Conservation (phyloP, 2,113 vertebrate species). For the Macroglossus sobrinus region DNA sequence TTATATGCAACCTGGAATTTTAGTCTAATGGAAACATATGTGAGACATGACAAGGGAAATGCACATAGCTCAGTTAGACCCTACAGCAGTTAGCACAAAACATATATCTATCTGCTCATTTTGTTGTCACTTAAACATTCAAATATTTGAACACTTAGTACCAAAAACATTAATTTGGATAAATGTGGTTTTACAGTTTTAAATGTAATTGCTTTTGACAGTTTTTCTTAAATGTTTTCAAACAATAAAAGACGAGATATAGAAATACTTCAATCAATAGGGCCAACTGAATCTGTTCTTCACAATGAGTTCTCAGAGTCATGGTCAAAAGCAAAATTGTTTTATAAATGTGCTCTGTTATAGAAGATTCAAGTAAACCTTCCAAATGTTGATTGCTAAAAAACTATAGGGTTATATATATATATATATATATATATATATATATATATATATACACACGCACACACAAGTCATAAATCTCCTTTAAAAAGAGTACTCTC, state of each 20-base stretch:
- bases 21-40: constrained; percentile 60
- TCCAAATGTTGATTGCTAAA: background rate
- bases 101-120: constrained; percentile 40
- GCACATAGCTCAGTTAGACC: background rate
- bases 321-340: background rate
- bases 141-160: constrained; percentile 40
- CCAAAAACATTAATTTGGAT: background rate
- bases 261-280: background rate
- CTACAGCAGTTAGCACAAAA: background rate
- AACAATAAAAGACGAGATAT: background rate
- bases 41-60: constrained; percentile 47
- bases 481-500: background rate
- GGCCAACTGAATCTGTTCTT: background rate
- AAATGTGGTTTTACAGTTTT: constrained; percentile 31
- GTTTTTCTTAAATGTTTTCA: background rate
- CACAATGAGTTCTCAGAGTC: background rate
- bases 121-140: constrained; percentile 16
- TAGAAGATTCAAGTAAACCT: background rate
- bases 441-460: no score
- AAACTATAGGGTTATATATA: no score
- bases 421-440: no score
- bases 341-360: background rate
- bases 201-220: background rate
- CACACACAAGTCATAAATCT: background rate
- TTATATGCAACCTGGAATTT: constrained; percentile 54